Evolutionary conservation across 2,113 vertebrate species (phyloP).

Genomic region (Ahaetulla prasina): DNA sequence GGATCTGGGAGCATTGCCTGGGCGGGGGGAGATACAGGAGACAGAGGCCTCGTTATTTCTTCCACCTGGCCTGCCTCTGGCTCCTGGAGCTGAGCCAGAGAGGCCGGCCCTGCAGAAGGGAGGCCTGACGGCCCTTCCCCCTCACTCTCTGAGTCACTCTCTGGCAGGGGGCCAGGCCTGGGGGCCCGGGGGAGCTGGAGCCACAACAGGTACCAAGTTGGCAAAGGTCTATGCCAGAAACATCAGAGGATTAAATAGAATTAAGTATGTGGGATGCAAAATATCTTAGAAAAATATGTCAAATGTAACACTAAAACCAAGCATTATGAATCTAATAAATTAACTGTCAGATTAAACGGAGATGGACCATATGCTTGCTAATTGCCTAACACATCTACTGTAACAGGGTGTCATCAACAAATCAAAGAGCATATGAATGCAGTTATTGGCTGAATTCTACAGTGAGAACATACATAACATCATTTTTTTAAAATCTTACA

Average conservation of each 20-base stretch:
- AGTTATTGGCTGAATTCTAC: background rate
- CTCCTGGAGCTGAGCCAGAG: too few species aligned
- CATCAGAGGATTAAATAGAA: background rate
- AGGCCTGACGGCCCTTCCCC: too few species aligned
- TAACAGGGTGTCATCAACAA: background rate
- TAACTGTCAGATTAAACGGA: background rate
- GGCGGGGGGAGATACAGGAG: too few species aligned
- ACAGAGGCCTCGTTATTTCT: too few species aligned
- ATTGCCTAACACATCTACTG: background rate
- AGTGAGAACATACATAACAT: background rate
- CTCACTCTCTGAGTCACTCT: too few species aligned
- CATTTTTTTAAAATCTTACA: background rate
- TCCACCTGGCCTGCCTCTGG: too few species aligned
- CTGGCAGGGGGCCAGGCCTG: too few species aligned
- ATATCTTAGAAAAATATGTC: background rate
- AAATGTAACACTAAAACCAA: background rate
- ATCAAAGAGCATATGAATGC: background rate
- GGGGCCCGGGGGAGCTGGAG: too few species aligned
- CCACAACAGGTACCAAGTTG: background rate
- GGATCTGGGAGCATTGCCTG: too few species aligned
- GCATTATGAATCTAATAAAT: background rate
- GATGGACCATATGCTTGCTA: background rate
- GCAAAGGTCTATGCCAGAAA: background rate
- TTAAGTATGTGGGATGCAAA: background rate
- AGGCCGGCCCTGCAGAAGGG: too few species aligned